These are phyloP conservation scores for Lepidochitona cinerea DNA, from an alignment of 2,888 invertebrate genomes.

Conservation along the genomic window DNA sequence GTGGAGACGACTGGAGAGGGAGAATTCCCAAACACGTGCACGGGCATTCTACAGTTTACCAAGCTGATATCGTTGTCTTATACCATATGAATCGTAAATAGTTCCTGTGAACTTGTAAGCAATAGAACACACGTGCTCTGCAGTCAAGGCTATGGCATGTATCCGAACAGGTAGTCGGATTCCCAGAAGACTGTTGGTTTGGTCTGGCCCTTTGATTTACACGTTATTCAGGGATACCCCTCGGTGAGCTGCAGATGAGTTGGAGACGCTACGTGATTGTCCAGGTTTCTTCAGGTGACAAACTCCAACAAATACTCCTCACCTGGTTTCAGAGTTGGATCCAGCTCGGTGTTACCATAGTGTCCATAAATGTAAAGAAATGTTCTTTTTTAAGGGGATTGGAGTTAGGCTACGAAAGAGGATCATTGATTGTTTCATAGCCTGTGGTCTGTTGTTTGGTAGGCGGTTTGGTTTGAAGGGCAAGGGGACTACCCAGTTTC, in stretches of 20 bases:
- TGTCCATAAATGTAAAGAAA: constrained; percentile 12
- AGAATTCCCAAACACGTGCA: constrained; percentile 17
- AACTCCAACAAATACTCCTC: constrained; percentile 17
- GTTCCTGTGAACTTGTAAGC: no score
- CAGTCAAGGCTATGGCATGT: no score
- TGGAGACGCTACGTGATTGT: constrained; percentile 32
- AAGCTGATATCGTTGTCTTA: constrained; percentile 11
- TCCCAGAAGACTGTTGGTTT: no score
- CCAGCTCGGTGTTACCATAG: constrained; percentile 12
- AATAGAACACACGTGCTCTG: no score
- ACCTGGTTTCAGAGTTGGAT: no score
- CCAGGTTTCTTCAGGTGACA: constrained; percentile 25
- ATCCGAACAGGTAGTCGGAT: no score
- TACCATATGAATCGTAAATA: constrained; percentile 37
- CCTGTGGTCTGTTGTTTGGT: constrained; percentile 9
- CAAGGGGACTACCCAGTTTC: constrained; percentile 26
- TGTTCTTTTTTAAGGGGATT: constrained; percentile 7
- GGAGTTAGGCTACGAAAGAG: background rate
- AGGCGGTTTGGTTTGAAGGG: no score
- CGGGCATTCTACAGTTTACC: constrained; percentile 28
- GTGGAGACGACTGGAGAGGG: constrained; percentile 33
- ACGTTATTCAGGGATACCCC: no score
- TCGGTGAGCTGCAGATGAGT: constrained; percentile 26
- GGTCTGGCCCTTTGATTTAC: no score
- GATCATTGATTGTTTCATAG: background rate